Evolutionary conservation across 2,797 vertebrate species (phyloP).

Genomic region (Acipenser transmontanus): DNA sequence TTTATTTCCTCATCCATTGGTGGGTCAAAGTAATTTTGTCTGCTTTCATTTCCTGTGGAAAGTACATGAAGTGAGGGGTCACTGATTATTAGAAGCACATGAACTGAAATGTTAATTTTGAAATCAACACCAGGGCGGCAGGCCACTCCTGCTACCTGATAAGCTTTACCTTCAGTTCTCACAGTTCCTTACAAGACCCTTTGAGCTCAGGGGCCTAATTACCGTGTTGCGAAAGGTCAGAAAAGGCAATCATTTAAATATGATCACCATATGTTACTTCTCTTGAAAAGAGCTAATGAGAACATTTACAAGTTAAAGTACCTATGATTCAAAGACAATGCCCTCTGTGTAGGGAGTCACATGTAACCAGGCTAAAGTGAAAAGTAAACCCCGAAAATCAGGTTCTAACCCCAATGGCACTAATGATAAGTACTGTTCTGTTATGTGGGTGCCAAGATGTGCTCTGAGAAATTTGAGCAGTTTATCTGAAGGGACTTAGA

Average conservation of each 20-base stretch:
- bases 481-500: too few relatives aligned
- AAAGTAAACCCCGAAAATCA: too few relatives aligned
- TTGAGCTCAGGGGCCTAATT: conserved; percentile 84
- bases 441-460: too few relatives aligned
- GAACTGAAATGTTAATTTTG: conserved; percentile 98
- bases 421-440: too few relatives aligned
- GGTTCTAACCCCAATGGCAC: too few relatives aligned
- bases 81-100: conserved; percentile 98
- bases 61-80: conserved; percentile 75
- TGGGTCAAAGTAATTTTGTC: conserved; percentile 94
- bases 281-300: conserved; percentile 80
- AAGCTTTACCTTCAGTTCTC: conserved; percentile 59
- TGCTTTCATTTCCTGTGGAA: conserved; percentile 92
- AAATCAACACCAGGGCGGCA: conserved; percentile 78
- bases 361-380: conserved; percentile 39
- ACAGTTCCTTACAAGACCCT: conserved; percentile 57
- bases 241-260: conserved; percentile 89
- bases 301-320: conserved; percentile 78
- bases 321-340: conserved; percentile 74
- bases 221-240: conserved; percentile 90
- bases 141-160: conserved; percentile 74
- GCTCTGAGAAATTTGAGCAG: too few relatives aligned
- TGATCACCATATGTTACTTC: conserved; percentile 82
- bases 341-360: conserved; percentile 52
- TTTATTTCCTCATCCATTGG: conserved; percentile 77